phyloP scores from a whole-genome alignment of 2,888 invertebrate genomes.

The Volucella zonaria region DNA sequence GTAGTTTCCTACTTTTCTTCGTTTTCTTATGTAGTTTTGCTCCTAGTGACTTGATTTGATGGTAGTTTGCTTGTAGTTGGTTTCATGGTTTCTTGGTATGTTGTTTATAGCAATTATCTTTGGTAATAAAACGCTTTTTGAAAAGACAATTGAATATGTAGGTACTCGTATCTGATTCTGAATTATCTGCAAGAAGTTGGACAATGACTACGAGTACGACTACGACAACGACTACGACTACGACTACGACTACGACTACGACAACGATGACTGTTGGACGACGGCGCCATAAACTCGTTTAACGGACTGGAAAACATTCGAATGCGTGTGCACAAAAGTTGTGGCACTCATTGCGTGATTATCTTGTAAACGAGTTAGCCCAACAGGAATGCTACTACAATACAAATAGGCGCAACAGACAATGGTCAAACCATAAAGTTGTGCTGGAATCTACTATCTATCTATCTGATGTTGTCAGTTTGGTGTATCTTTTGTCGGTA shows the following conservation, averaged over 20 bases:
- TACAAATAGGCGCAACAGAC: conserved; percentile 63
- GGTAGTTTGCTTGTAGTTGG: too few species aligned
- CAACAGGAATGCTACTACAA: conserved; percentile 72
- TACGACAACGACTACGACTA: not conserved
- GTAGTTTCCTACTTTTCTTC: too few species aligned
- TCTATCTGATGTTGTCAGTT: conserved; percentile 3
- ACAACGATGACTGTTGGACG: not conserved
- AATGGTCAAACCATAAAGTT: conserved; percentile 57
- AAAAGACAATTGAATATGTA: conserved; percentile 68
- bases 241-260: not conserved
- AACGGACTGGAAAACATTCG: conserved; percentile 53
- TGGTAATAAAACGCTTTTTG: conserved; percentile 69
- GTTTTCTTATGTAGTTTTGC: too few species aligned
- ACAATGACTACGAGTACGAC: not conserved
- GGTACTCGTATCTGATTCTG: too few species aligned
- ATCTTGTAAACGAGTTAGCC: conserved; percentile 74
- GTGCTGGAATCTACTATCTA: not conserved
- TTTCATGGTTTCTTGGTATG: conserved; percentile 40
- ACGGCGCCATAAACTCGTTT: conserved; percentile 75
- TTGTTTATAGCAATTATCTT: conserved; percentile 58
- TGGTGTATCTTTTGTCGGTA: conserved; percentile 16
- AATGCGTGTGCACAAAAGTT: conserved; percentile 69
- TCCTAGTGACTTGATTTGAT: too few species aligned
- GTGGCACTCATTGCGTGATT: conserved; percentile 67
- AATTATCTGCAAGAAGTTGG: conserved; percentile 41